These are phyloP conservation scores for Leucophenga maculata DNA, from an alignment of 2,888 invertebrate species.

Conservation along the genomic window DNA sequence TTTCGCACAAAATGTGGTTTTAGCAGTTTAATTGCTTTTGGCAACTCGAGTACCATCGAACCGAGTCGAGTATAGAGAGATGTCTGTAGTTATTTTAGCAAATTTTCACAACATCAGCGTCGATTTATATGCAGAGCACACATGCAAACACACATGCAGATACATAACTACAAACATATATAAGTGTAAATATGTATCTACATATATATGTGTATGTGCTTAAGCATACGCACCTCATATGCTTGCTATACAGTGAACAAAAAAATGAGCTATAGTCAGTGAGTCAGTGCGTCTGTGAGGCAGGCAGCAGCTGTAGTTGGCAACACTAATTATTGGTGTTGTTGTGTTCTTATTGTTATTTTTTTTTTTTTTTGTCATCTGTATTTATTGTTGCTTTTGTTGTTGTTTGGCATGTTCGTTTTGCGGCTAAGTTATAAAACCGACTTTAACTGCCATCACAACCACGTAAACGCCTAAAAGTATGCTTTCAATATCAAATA, in stretches of 20 bases:
- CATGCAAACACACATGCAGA: background rate
- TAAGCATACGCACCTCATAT: slow-evolving; percentile 9
- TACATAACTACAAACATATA: background rate
- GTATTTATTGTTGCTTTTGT: slow-evolving; percentile 44
- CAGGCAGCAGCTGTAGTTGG: slow-evolving; percentile 48
- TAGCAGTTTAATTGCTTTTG: slow-evolving; percentile 65
- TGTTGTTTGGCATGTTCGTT: slow-evolving; percentile 33
- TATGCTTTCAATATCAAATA: background rate
- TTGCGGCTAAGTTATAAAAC: slow-evolving; percentile 59
- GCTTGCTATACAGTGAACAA: background rate
- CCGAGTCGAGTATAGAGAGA: slow-evolving; percentile 29
- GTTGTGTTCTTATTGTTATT: slow-evolving; percentile 44
- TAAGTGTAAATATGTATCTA: too few species aligned
- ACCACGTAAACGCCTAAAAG: slow-evolving; percentile 31
- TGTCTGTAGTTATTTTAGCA: slow-evolving; percentile 62
- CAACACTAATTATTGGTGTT: slow-evolving; percentile 56
- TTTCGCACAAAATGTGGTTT: slow-evolving; percentile 65
- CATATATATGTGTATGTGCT: background rate
- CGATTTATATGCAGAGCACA: slow-evolving; percentile 63
- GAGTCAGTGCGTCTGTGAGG: background rate
- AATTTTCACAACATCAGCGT: slow-evolving; percentile 65
- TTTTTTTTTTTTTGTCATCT: slow-evolving; percentile 39
- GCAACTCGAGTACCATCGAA: slow-evolving; percentile 28
- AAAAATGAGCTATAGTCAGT: background rate
- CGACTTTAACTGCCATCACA: slow-evolving; percentile 22